Evolutionary conservation across 2,888 invertebrate genomes (phyloP).

Genomic region (Andrena praecox): DNA sequence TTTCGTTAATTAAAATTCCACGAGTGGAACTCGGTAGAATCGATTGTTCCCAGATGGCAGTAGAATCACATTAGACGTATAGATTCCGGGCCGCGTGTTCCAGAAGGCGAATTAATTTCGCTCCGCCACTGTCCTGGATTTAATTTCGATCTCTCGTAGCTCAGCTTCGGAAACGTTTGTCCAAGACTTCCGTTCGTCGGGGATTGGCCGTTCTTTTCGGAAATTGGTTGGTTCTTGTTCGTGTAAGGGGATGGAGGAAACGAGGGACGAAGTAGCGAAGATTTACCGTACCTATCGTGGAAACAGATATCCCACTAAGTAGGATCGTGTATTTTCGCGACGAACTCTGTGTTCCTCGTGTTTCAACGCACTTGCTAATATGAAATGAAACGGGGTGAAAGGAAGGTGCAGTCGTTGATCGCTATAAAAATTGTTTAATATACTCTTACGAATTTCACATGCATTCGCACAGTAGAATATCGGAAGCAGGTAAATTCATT

Average conservation of each 20-base stretch:
- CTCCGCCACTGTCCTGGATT: slow-evolving; percentile 29
- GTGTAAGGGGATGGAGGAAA: neutral
- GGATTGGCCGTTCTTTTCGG: slow-evolving; percentile 41
- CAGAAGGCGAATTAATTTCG: slow-evolving; percentile 28
- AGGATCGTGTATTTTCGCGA: too few species aligned
- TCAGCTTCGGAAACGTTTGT: slow-evolving; percentile 38
- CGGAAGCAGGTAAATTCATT: slow-evolving; percentile 16
- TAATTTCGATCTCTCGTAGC: slow-evolving; percentile 36
- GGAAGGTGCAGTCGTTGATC: too few species aligned
- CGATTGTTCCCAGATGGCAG: slow-evolving; percentile 33
- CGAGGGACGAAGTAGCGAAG: neutral
- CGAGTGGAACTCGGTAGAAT: slow-evolving; percentile 6
- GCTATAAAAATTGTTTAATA: too few species aligned
- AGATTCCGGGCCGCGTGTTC: neutral
- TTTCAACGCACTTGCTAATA: too few species aligned
- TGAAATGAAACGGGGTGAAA: too few species aligned
- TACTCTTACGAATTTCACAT: too few species aligned
- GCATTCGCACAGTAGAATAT: neutral
- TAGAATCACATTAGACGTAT: slow-evolving; percentile 20
- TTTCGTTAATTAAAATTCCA: slow-evolving; percentile 66
- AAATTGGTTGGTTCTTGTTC: slow-evolving; percentile 45
- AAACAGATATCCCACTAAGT: neutral
- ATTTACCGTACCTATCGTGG: slow-evolving; percentile 11
- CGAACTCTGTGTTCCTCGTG: too few species aligned
- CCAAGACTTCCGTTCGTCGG: slow-evolving; percentile 12